Evolutionary conservation across 64 coral and sea anemone genomes (phyloP).

Genomic region (Pachyseris speciosa): DNA sequence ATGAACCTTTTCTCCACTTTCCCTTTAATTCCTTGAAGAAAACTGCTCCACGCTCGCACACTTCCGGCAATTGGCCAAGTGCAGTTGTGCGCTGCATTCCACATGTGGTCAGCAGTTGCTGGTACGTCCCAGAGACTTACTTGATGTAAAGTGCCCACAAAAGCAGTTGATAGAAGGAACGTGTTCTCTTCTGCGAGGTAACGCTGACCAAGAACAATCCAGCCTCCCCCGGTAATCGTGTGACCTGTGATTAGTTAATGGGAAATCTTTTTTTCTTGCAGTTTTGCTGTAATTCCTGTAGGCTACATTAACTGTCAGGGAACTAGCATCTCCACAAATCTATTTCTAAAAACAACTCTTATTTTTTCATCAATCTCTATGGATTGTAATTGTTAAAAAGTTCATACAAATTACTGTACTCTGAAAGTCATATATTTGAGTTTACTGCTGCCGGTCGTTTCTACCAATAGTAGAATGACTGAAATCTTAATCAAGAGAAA

Average conservation of each 20-base stretch:
- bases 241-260: too few relatives aligned
- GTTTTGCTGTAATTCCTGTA: too few relatives aligned
- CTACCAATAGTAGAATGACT: not conserved
- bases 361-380: not conserved
- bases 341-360: not conserved
- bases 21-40: slow-evolving; percentile 53
- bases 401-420: not conserved
- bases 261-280: too few relatives aligned
- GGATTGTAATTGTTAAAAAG: not conserved
- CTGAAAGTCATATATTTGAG: not conserved
- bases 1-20: slow-evolving; percentile 15
- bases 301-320: not conserved
- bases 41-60: slow-evolving; percentile 39
- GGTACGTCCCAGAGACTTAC: slow-evolving; percentile 45
- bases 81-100: slow-evolving; percentile 29
- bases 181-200: not conserved
- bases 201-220: slow-evolving; percentile 23
- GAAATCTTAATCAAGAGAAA: not conserved
- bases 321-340: not conserved
- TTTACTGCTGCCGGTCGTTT: not conserved
- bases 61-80: slow-evolving; percentile 33
- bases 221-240: not conserved
- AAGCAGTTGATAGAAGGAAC: not conserved
- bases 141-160: not conserved
- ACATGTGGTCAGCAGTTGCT: slow-evolving; percentile 28